Percentiles rank a stretch among this genome's conserved stretches.
These are phyloP conservation scores for Tenebrosternarchus preto DNA, from an alignment of 2,113 vertebrate genomes.

Conservation along the genomic window DNA sequence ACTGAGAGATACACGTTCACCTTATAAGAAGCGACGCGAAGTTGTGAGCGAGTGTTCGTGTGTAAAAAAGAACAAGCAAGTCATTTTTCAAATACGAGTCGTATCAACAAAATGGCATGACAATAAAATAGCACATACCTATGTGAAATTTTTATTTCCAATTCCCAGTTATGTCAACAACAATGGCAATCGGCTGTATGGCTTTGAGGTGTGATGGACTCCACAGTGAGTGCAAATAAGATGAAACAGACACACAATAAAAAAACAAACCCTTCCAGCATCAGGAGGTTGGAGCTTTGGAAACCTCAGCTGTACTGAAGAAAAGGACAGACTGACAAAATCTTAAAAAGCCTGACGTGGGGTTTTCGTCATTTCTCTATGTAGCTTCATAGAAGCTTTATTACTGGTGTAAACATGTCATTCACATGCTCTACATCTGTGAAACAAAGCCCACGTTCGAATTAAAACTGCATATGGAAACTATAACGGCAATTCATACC, in stretches of 20 bases:
- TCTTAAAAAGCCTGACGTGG: no score
- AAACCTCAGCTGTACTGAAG: constrained; percentile 25
- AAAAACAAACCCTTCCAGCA: constrained; percentile 44
- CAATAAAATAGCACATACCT: no score
- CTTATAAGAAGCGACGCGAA: no score
- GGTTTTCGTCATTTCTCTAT: no score
- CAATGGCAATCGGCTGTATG: neutral
- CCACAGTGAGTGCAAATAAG: neutral
- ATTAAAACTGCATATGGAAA: no score
- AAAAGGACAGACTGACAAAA: no score
- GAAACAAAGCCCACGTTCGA: no score
- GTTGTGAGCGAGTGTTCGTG: neutral
- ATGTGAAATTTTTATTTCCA: neutral
- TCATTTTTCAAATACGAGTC: neutral
- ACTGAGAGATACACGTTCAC: neutral
- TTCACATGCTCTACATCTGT: no score
- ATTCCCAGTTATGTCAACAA: neutral
- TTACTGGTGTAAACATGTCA: no score
- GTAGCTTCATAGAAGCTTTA: no score
- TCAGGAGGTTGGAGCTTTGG: neutral
- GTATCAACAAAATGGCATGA: no score
- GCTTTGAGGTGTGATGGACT: neutral
- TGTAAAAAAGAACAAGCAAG: neutral
- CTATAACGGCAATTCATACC: no score
- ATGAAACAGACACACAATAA: constrained; percentile 16